Percentiles rank a stretch among this genome's conserved stretches.
Evolutionary conservation across 2,113 vertebrate genomes (phyloP).

Genomic region (Arenaria interpres): DNA sequence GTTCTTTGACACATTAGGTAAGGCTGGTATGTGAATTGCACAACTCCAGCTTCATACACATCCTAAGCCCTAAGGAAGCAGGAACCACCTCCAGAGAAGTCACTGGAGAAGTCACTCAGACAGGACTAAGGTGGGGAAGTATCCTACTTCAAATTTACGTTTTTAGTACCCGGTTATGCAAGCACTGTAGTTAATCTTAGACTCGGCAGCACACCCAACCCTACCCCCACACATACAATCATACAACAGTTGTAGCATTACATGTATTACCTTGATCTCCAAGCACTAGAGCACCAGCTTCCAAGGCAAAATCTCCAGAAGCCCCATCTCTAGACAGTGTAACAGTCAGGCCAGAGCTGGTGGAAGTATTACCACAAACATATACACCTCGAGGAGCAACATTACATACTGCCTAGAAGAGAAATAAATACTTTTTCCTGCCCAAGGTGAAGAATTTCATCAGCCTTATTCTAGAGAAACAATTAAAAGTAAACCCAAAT

Average conservation of each 20-base stretch:
- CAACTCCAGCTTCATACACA: background rate
- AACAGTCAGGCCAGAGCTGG: slow-evolving; percentile 92
- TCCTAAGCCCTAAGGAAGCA: background rate
- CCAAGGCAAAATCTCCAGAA: slow-evolving; percentile 93
- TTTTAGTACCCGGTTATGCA: background rate
- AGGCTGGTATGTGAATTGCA: background rate
- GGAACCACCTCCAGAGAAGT: background rate
- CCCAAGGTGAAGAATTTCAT: background rate
- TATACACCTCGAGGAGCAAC: slow-evolving; percentile 95
- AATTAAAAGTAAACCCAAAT: background rate
- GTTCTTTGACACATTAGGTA: background rate
- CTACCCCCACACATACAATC: no score
- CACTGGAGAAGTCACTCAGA: background rate
- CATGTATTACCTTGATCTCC: slow-evolving; percentile 90
- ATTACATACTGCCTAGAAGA: slow-evolving; percentile 87
- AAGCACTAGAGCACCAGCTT: slow-evolving; percentile 94
- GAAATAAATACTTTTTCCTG: background rate
- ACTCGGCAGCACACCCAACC: background rate
- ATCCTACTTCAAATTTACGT: background rate
- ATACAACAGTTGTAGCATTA: background rate
- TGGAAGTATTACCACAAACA: slow-evolving; percentile 97
- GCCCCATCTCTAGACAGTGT: slow-evolving; percentile 89
- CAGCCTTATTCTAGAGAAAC: background rate
- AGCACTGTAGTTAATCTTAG: background rate
- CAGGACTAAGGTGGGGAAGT: background rate